Percentiles rank a stretch among this genome's conserved stretches.
Evolutionary conservation across 2,113 vertebrate species (phyloP).

Genomic region (Cyanocitta stelleri): DNA sequence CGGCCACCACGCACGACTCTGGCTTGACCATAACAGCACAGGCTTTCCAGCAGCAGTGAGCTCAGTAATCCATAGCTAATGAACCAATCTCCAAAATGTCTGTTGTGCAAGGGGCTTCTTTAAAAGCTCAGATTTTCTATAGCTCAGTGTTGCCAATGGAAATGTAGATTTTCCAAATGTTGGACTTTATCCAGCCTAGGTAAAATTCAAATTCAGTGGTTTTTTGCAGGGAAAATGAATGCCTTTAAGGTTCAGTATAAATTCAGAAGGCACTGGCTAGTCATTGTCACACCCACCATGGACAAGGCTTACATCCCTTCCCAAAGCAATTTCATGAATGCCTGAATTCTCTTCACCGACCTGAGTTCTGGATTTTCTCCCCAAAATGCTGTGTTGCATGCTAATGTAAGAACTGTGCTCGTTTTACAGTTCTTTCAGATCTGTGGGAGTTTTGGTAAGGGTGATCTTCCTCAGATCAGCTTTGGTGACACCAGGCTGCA

Average conservation of each 20-base stretch:
- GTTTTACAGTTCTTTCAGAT: background rate
- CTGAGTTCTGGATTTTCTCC: background rate
- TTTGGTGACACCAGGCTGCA: background rate
- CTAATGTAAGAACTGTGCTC: background rate
- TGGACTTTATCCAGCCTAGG: background rate
- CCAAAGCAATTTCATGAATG: background rate
- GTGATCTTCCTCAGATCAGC: background rate
- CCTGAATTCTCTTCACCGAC: background rate
- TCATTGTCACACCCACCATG: rapidly evolving
- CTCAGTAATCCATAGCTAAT: background rate
- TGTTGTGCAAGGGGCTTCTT: background rate
- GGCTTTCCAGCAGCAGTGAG: background rate
- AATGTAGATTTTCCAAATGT: background rate
- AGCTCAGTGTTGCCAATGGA: background rate
- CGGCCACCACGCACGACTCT: background rate
- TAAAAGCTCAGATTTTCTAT: background rate
- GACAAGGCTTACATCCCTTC: background rate
- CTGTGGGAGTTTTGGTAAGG: background rate
- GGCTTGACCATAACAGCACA: background rate
- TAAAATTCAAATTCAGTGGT: background rate
- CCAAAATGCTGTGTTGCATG: background rate
- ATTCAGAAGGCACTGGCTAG: background rate
- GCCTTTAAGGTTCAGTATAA: background rate
- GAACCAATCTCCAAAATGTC: background rate
- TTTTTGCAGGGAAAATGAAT: background rate